These are phyloP conservation scores for Bellardia bayeri DNA, from an alignment of 2,888 invertebrate genomes.

Conservation along the genomic window DNA sequence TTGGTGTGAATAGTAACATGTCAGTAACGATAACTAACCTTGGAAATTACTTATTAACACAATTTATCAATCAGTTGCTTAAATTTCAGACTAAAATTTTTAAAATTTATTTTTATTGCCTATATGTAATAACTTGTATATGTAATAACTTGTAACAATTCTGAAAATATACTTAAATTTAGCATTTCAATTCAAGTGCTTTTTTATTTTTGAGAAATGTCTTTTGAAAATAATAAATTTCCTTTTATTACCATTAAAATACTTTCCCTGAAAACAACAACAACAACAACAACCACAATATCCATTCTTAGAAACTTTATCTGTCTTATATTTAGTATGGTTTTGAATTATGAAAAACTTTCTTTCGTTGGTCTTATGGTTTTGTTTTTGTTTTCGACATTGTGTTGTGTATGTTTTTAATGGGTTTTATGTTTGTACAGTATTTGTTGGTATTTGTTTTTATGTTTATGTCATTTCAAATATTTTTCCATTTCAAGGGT, in stretches of 20 bases:
- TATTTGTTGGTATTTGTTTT: conserved; percentile 33
- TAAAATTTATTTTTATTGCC: too few relatives aligned
- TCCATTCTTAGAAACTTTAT: conserved; percentile 12
- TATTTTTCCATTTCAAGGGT: conserved; percentile 1
- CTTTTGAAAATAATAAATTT: conserved; percentile 22
- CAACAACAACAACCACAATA: not conserved
- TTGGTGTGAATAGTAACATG: too few relatives aligned
- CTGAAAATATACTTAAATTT: not conserved
- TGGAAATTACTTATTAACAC: too few relatives aligned
- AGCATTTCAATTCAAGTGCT: conserved; percentile 4
- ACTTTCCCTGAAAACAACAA: conserved; percentile 3
- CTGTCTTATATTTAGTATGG: not conserved
- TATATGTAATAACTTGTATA: too few relatives aligned
- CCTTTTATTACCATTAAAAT: conserved; percentile 14
- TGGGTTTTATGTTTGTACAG: conserved; percentile 48
- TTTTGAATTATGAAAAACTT: conserved; percentile 15
- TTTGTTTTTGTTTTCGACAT: not conserved
- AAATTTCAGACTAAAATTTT: too few relatives aligned
- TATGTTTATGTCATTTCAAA: conserved; percentile 44
- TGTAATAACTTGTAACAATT: too few relatives aligned
- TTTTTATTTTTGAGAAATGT: not conserved
- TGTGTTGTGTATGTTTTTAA: conserved; percentile 51
- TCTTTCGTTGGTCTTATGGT: not conserved
- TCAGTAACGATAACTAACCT: too few relatives aligned
- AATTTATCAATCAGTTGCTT: too few relatives aligned